Evolutionary conservation across 2,888 invertebrate species (phyloP).

Genomic region (Mythimna pallens): DNA sequence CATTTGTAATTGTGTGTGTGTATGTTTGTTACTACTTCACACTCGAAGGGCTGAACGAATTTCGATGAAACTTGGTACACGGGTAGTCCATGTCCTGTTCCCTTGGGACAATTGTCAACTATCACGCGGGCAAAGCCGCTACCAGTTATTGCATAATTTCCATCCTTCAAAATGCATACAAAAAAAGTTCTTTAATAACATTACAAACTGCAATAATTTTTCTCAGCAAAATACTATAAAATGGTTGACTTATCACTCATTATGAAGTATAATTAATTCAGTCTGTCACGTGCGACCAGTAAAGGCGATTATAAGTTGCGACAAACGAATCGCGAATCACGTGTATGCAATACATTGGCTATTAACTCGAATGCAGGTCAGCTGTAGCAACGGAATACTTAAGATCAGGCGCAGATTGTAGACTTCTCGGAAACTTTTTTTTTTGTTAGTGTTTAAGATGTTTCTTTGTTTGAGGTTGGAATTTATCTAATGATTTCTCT

Average conservation of each 20-base stretch:
- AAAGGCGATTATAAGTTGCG: conserved; percentile 45
- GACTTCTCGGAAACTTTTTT: too few relatives aligned
- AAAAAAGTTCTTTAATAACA: background rate
- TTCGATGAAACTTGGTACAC: too few relatives aligned
- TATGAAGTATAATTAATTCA: conserved; percentile 38
- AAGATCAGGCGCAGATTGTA: conserved; percentile 10
- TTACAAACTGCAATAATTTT: background rate
- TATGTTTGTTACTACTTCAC: too few relatives aligned
- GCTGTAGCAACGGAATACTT: conserved; percentile 28
- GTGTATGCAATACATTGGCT: conserved; percentile 40
- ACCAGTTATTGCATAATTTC: too few relatives aligned
- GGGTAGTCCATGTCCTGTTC: too few relatives aligned
- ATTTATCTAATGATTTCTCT: too few relatives aligned
- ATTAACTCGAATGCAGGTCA: conserved; percentile 25
- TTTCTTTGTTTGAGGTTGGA: background rate
- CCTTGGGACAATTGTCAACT: too few relatives aligned
- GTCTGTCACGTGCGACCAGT: conserved; percentile 50
- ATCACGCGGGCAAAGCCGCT: too few relatives aligned
- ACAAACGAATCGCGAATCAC: conserved; percentile 39
- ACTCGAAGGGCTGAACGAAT: too few relatives aligned
- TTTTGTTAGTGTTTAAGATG: background rate
- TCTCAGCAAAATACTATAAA: background rate
- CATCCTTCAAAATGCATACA: background rate
- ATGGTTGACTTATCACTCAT: conserved; percentile 18
- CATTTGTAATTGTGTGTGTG: too few relatives aligned